These are phyloP conservation scores for Sinotaia quadrata DNA, from an alignment of 2,888 invertebrate species.

Conservation along the genomic window DNA sequence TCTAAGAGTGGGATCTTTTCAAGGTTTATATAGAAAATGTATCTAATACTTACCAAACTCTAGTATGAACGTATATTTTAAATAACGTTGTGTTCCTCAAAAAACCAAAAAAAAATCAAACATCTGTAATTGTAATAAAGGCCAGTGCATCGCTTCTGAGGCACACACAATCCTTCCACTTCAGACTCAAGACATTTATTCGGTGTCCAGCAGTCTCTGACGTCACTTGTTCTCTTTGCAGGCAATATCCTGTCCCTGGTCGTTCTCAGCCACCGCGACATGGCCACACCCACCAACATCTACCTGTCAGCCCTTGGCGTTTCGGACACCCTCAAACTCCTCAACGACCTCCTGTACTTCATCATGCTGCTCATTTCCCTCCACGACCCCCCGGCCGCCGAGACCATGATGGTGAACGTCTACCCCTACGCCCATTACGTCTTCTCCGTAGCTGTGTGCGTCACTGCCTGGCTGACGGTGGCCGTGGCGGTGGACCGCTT, in stretches of 20 bases:
- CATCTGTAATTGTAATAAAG: too few species aligned
- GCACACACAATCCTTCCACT: too few species aligned
- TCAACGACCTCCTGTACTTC: conserved; percentile 67
- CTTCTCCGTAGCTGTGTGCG: conserved; percentile 60
- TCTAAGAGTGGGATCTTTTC: too few species aligned
- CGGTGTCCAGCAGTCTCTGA: too few species aligned
- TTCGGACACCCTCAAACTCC: conserved; percentile 64
- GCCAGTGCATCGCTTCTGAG: too few species aligned
- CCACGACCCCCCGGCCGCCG: conserved; percentile 46
- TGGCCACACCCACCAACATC: conserved; percentile 65
- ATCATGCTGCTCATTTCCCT: conserved; percentile 55
- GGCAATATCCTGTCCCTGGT: conserved; percentile 63
- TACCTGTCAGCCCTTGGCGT: conserved; percentile 65
- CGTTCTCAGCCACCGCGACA: conserved; percentile 58
- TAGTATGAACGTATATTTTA: too few species aligned
- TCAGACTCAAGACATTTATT: too few species aligned
- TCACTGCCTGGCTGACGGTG: conserved; percentile 67
- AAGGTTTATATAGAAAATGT: too few species aligned
- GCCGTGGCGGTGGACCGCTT: conserved; percentile 67
- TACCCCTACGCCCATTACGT: conserved; percentile 69
- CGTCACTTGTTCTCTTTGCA: conserved; percentile 32
- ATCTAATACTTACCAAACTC: too few species aligned
- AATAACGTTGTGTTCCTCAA: too few species aligned
- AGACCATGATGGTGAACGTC: conserved; percentile 51
- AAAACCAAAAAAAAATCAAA: too few species aligned